phyloP scores from a whole-genome alignment of 2,797 vertebrate genomes.

The Xerus rutilus region DNA sequence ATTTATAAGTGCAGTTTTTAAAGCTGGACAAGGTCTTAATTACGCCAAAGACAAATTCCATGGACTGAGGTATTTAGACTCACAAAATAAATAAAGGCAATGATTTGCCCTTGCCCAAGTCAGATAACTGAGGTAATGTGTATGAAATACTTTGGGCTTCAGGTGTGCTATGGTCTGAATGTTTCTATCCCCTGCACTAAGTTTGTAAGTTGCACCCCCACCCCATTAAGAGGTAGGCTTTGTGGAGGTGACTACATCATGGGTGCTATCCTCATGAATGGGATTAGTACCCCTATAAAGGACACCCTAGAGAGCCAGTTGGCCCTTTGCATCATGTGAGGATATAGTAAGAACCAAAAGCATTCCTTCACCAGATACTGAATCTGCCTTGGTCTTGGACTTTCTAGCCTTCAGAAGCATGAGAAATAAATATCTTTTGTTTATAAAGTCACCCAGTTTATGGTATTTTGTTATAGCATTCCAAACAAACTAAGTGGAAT shows the following conservation, averaged over 20 bases:
- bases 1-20: neutral
- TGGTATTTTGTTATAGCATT: neutral
- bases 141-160: neutral
- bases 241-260: neutral
- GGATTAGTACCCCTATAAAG: neutral
- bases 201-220: neutral
- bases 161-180: neutral
- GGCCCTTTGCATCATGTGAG: neutral
- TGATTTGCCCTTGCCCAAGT: neutral
- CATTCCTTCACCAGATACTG: neutral
- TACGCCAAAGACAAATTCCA: neutral
- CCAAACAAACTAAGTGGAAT: neutral
- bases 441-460: neutral
- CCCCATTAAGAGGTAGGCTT: neutral
- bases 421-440: neutral
- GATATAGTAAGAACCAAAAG: neutral
- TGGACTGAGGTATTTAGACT: neutral
- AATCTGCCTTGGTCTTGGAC: neutral
- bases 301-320: neutral
- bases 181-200: neutral
- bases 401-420: neutral
- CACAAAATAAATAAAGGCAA: neutral
- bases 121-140: neutral
- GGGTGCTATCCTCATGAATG: neutral
- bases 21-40: neutral